phyloP scores from a whole-genome alignment of 2,888 invertebrate genomes.

The Galeopsomyia nigrocyanea region DNA sequence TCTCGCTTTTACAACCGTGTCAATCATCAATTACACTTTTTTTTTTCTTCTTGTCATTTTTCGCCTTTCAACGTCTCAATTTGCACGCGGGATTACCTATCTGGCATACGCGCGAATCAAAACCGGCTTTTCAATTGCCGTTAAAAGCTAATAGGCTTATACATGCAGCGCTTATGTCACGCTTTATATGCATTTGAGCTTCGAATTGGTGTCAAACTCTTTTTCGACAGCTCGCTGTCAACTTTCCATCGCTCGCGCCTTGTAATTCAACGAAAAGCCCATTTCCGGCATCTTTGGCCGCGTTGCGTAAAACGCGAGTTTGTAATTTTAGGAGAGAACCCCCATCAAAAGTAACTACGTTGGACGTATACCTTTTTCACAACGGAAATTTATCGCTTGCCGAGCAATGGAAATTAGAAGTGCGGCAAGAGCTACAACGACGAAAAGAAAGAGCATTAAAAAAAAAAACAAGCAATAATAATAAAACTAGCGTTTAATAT shows the following conservation, averaged over 20 bases:
- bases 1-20: conserved; percentile 5
- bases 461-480: neutral
- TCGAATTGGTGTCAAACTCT: no score
- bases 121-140: conserved; percentile 24
- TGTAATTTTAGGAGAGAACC: no score
- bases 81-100: neutral
- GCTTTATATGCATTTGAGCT: neutral
- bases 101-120: neutral
- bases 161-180: neutral
- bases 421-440: conserved; percentile 6
- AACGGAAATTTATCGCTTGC: neutral
- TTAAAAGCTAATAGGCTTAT: conserved; percentile 14
- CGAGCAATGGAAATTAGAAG: conserved; percentile 14
- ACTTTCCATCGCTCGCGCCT: neutral
- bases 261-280: neutral
- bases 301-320: no score
- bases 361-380: neutral
- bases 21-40: conserved; percentile 24
- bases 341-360: neutral
- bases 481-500: neutral
- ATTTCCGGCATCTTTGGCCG: neutral
- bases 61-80: neutral
- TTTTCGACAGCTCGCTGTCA: neutral
- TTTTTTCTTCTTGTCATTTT: neutral
- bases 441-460: conserved; percentile 2